These are phyloP conservation scores for Pemphredon lugubris DNA, from an alignment of 2,888 invertebrate genomes.

Conservation along the genomic window DNA sequence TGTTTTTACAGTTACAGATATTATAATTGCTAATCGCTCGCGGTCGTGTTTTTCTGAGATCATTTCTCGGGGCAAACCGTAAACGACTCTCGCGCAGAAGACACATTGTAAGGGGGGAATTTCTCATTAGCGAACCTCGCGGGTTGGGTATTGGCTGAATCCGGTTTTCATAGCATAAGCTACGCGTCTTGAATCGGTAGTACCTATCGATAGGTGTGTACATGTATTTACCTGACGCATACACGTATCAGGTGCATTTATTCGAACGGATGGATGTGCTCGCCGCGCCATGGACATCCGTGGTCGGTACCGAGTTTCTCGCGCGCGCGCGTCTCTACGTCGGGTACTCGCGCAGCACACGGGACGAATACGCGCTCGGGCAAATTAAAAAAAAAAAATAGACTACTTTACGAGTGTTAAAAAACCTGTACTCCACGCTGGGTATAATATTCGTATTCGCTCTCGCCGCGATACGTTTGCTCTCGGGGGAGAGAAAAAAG, in stretches of 20 bases:
- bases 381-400: no score
- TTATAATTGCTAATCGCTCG: no score
- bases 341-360: not conserved
- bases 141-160: constrained; percentile 62
- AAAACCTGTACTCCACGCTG: no score
- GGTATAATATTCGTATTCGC: no score
- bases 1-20: not conserved
- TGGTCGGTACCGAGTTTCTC: not conserved
- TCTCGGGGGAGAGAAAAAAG: no score
- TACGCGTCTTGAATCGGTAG: constrained; percentile 49
- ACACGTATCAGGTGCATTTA: constrained; percentile 8
- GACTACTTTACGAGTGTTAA: no score
- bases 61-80: constrained; percentile 2
- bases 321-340: not conserved
- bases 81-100: constrained; percentile 31
- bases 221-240: constrained; percentile 22
- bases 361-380: not conserved
- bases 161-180: constrained; percentile 64
- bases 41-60: constrained; percentile 8
- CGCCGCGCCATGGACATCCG: not conserved
- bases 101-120: constrained; percentile 66
- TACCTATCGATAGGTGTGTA: constrained; percentile 42
- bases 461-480: no score
- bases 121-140: constrained; percentile 70
- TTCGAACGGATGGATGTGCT: constrained; percentile 4